Evolutionary conservation across 2,113 vertebrate genomes (phyloP), one percentile per base, ranked within the genome.

Genomic region (Thomomys bottae): DNA sequence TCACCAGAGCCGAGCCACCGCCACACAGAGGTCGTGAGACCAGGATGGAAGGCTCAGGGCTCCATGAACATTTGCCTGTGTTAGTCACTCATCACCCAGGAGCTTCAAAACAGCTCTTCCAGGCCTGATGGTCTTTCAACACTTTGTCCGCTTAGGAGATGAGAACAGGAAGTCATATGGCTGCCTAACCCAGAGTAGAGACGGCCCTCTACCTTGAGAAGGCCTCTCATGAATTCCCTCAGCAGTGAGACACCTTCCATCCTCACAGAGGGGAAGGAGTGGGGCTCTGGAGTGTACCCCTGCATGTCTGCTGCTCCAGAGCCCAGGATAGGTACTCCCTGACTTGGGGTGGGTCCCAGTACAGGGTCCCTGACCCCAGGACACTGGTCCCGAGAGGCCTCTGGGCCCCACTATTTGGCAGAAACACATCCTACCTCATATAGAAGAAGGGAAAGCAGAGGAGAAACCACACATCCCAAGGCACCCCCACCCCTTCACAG

Each of bases 21-120:
- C 21, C 11, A 23, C 23, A 10, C 20, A 2, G 24, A 36, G 30
- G 18, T 15, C 2, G 61, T 45, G 42, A 1, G 32, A 66, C 12
- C 3, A 8, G 2, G 14, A 0, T 45, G 32, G 6, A 17, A 10
- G 2, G 18, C 15, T 20, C 23, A 7, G 63, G 3, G 8, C 4
- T 32, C 40, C 1, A 1, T 6, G 26, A 49, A 9, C 11, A 12
- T 34, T 18, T 24, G 32, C 63, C 2, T 6, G 10, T 17, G 36
- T 17, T 32, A 2, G 4, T 20, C n/a, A 3, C 1, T 2, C n/a
- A 1, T 9, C 24, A 26, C n/a, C 42, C 20, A 6, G 0, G 15
- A 18, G 54, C 28, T 54, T 81, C 26, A 8, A 17, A n/a, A 4
- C 2, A 70, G 70, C n/a, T 17, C 18, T 32, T 12, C 0, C 5